Conservation (phyloP, 2,113 vertebrate genomes). For the Cololabis saira region DNA sequence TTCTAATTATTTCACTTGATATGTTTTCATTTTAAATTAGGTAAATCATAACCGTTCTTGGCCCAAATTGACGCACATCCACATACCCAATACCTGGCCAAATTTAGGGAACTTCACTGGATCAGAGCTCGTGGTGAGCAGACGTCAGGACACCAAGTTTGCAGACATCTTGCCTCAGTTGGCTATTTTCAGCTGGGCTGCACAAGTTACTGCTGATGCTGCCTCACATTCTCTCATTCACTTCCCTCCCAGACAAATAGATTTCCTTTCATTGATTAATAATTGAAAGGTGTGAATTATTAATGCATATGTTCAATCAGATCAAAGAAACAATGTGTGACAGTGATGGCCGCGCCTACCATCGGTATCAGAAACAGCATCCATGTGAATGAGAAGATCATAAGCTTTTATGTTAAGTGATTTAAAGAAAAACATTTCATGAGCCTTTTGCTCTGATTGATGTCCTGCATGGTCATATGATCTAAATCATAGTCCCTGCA, state of each 20-base stretch:
- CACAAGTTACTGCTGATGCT: conserved; percentile 1
- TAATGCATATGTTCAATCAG: conserved; percentile 1
- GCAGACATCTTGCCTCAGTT: no score
- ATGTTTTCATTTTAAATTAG: no score
- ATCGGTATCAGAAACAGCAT: conserved; percentile 24
- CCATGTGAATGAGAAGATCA: conserved; percentile 21
- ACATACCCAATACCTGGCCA: neutral
- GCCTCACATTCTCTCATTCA: conserved; percentile 2
- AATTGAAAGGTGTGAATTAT: neutral
- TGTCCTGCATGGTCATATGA: conserved; percentile 16
- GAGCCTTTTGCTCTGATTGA: neutral
- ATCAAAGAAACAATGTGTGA: conserved; percentile 3
- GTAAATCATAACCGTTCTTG: neutral
- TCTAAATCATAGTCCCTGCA: conserved; percentile 32
- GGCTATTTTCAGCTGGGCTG: no score
- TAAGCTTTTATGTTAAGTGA: conserved; percentile 6
- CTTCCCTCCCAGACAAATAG: conserved; percentile 5
- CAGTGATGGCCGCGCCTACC: neutral
- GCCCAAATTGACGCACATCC: neutral
- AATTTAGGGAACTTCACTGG: neutral
- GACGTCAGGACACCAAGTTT: neutral
- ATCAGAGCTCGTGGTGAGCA: neutral
- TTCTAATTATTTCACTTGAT: neutral
- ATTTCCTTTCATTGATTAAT: conserved; percentile 15
- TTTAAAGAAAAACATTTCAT: conserved; percentile 10